Percentiles rank a stretch among this genome's conserved stretches.
These are phyloP conservation scores for Asarcornis scutulata DNA, from an alignment of 2,113 vertebrate species.

Conservation along the genomic window DNA sequence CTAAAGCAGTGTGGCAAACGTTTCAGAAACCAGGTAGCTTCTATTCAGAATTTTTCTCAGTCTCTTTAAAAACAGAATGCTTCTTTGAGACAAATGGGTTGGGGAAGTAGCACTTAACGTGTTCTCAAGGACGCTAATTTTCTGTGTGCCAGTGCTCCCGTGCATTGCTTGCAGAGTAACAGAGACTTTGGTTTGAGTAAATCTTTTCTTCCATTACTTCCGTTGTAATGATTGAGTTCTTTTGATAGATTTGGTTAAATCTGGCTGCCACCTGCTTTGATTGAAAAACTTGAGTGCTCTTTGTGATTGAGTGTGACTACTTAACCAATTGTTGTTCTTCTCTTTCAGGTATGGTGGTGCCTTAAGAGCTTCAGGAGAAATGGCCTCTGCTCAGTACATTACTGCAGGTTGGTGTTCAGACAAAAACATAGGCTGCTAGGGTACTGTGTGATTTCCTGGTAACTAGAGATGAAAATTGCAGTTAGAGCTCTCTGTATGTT, in stretches of 20 bases:
- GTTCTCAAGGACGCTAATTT: background rate
- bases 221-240: background rate
- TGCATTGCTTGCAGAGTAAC: background rate
- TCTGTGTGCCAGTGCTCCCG: background rate
- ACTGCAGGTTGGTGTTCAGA: slow-evolving; percentile 89
- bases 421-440: background rate
- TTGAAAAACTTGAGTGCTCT: background rate
- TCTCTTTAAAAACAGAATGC: background rate
- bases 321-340: background rate
- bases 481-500: background rate
- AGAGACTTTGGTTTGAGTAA: background rate
- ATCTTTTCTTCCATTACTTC: background rate
- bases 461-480: background rate
- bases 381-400: slow-evolving; percentile 95
- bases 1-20: background rate
- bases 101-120: background rate
- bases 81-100: background rate
- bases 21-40: background rate
- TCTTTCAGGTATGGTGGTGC: slow-evolving; percentile 89
- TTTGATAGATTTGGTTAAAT: background rate
- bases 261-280: background rate
- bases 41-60: background rate
- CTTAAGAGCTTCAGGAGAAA: slow-evolving; percentile 94
- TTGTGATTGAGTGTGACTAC: background rate
- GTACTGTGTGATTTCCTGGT: background rate